These are phyloP conservation scores for Sceliomorpha sp. DNA, from an alignment of 2,888 invertebrate species.

Conservation along the genomic window DNA sequence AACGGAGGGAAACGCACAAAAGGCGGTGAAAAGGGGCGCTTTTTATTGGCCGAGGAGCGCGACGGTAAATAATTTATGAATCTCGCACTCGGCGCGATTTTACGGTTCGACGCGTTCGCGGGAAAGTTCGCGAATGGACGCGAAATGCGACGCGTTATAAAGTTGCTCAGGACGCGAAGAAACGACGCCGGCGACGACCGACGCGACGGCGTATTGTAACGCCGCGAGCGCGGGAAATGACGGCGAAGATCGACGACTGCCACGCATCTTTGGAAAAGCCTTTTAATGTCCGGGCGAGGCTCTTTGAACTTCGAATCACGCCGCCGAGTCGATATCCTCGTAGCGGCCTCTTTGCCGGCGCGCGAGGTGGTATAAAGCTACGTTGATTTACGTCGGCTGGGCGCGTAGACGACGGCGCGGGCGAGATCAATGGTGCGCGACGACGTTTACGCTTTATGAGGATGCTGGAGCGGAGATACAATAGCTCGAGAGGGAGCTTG, in stretches of 20 bases:
- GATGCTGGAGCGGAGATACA: too few species aligned
- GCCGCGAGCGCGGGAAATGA: background rate
- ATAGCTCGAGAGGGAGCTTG: too few species aligned
- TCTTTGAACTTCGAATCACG: constrained; percentile 54
- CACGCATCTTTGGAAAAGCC: constrained; percentile 50
- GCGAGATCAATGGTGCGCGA: constrained; percentile 58
- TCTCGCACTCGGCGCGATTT: constrained; percentile 60
- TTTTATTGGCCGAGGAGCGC: background rate
- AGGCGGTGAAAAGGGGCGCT: background rate
- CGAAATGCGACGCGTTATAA: constrained; percentile 5
- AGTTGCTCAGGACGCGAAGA: constrained; percentile 6
- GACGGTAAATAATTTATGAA: constrained; percentile 72
- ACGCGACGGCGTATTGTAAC: constrained; percentile 5
- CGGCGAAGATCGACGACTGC: constrained; percentile 9
- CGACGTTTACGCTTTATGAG: constrained; percentile 13
- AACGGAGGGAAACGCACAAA: background rate
- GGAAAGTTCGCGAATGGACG: constrained; percentile 49
- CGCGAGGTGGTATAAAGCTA: constrained; percentile 24
- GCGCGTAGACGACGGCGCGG: constrained; percentile 48
- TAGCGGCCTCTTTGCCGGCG: constrained; percentile 27
- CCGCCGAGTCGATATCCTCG: constrained; percentile 28
- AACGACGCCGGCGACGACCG: too few species aligned
- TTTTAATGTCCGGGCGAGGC: constrained; percentile 48
- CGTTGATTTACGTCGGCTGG: constrained; percentile 53
- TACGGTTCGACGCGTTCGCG: constrained; percentile 58